These are phyloP conservation scores for Dione juno DNA, from an alignment of 2,888 invertebrate species.

Conservation along the genomic window DNA sequence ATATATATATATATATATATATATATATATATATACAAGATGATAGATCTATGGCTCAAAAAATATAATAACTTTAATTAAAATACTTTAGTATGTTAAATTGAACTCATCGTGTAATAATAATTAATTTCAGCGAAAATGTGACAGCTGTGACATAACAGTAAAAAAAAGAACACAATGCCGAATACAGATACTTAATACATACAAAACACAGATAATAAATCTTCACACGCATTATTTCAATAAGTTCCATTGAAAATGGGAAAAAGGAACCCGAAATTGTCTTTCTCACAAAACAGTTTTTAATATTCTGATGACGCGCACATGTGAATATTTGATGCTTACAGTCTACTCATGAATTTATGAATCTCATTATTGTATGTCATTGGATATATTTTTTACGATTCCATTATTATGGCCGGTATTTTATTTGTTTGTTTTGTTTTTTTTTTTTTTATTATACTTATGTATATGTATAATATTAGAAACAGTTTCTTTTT, in stretches of 20 bases:
- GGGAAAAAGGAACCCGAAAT: constrained; percentile 9
- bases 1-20: too few relatives aligned
- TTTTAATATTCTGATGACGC: constrained; percentile 66
- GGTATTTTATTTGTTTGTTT: constrained; percentile 44
- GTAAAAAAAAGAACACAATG: not conserved
- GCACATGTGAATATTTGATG: constrained; percentile 59
- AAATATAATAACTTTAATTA: too few relatives aligned
- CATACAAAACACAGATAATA: not conserved
- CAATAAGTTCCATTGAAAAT: constrained; percentile 7
- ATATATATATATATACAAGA: too few relatives aligned
- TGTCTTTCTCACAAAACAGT: constrained; percentile 51
- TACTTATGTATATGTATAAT: not conserved
- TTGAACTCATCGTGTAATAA: too few relatives aligned
- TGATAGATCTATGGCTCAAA: too few relatives aligned
- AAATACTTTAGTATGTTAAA: too few relatives aligned
- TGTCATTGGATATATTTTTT: constrained; percentile 49
- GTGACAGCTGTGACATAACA: not conserved
- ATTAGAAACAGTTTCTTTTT: too few relatives aligned
- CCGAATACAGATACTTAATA: not conserved
- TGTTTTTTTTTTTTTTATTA: constrained; percentile 26
- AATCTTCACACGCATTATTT: constrained; percentile 5
- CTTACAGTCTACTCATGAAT: constrained; percentile 57
- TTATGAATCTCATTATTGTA: constrained; percentile 67
- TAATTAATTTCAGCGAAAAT: too few relatives aligned
- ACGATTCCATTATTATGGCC: constrained; percentile 47